Conservation (phyloP, 2,797 vertebrate species). For the Silurus aristotelis region DNA sequence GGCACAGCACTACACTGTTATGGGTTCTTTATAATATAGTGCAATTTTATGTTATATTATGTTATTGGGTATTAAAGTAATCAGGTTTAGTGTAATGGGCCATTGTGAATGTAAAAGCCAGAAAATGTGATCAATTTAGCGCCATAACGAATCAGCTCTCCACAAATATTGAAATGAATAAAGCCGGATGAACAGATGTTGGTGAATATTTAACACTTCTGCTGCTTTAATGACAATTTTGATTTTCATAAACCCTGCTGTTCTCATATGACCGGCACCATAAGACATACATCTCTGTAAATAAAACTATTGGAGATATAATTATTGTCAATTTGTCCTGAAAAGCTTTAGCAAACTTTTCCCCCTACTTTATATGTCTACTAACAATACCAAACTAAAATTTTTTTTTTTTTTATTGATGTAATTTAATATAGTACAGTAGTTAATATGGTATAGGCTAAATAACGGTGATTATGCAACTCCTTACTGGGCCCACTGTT, state of each 20-base stretch:
- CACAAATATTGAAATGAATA: slow-evolving; percentile 11
- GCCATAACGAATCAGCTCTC: background rate
- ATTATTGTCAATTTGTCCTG: background rate
- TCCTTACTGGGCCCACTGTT: slow-evolving; percentile 51
- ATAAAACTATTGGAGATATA: background rate
- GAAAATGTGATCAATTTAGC: background rate
- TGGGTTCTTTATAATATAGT: background rate
- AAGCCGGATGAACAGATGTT: slow-evolving; percentile 38
- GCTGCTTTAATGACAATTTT: slow-evolving; percentile 28
- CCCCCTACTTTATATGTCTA: background rate
- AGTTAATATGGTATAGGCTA: slow-evolving; percentile 14
- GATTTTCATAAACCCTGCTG: slow-evolving; percentile 42
- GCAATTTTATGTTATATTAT: background rate
- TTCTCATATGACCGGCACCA: slow-evolving; percentile 1
- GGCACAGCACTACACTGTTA: background rate
- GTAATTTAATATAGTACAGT: background rate
- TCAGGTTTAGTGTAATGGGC: background rate
- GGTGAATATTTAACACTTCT: slow-evolving; percentile 31
- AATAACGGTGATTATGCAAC: background rate
- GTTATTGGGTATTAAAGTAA: background rate
- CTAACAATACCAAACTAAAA: background rate
- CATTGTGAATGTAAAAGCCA: background rate
- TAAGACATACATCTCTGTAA: background rate
- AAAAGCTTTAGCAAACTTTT: background rate
- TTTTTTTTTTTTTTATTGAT: background rate